Conservation (phyloP, 2,888 invertebrate genomes). For the Caenorhabditis auriculariae region DNA sequence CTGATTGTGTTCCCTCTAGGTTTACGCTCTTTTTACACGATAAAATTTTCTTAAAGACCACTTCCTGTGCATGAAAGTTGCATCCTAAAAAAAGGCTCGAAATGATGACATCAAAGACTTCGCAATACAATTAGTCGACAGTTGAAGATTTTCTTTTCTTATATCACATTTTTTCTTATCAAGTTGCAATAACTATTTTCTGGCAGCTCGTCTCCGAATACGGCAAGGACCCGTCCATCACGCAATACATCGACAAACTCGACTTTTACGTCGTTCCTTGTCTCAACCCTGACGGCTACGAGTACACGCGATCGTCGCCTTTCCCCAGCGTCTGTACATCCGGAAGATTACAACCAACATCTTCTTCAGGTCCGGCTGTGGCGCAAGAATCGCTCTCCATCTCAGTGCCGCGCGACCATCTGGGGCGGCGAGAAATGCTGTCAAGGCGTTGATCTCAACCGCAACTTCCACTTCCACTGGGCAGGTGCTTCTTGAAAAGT, state of each 20-base stretch:
- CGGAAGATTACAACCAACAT: neutral
- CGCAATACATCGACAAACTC: slow-evolving; percentile 53
- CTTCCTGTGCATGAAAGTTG: too few species aligned
- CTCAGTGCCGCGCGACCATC: slow-evolving; percentile 44
- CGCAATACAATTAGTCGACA: neutral
- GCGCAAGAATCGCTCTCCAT: slow-evolving; percentile 62
- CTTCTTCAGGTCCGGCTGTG: slow-evolving; percentile 53
- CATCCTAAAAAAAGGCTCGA: too few species aligned
- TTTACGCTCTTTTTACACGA: too few species aligned
- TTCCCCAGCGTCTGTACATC: slow-evolving; percentile 55
- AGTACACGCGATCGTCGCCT: slow-evolving; percentile 56
- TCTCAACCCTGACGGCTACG: slow-evolving; percentile 63
- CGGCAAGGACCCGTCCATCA: slow-evolving; percentile 50
- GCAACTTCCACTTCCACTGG: slow-evolving; percentile 63
- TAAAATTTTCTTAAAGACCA: too few species aligned
- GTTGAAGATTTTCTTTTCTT: neutral
- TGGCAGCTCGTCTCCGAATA: slow-evolving; percentile 57
- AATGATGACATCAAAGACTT: too few species aligned
- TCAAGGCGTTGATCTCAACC: slow-evolving; percentile 62
- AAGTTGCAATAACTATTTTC: neutral
- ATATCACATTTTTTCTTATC: neutral
- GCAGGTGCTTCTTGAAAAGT: slow-evolving; percentile 17
- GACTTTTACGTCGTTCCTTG: slow-evolving; percentile 60
- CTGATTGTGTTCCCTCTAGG: too few species aligned
- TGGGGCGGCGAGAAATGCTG: slow-evolving; percentile 61